Evolutionary conservation across 2,888 invertebrate genomes (phyloP), one percentile per base, ranked within the genome.

Genomic region (Invenusta paracnida): DNA sequence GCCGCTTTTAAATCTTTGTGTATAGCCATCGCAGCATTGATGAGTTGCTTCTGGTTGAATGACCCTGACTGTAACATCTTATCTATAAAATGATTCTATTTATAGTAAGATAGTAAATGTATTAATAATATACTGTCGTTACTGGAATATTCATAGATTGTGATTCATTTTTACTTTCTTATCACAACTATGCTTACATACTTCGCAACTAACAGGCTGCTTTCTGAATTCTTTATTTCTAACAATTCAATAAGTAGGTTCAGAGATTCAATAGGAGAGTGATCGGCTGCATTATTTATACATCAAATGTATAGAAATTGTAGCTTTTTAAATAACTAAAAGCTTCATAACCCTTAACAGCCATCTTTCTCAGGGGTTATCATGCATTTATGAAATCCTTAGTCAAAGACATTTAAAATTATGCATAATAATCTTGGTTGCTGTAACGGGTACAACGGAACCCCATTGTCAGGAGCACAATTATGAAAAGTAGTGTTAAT

Each of bases 31-130:
- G 73, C 73, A 73, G 73, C 73, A 73, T 73, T 73, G 25, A 73
- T 25, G 73, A 73, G 73, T 73, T 73, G 73, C 73, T 73, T 73
- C 73, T 73, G 73, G 17, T 73, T 73, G 73, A 23, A 73, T 73
- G 73, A 73, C 73, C 2, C 73, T 48, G 48, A 48, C n/a, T n/a
- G n/a, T n/a, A n/a, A n/a, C n/a, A n/a, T n/a, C n/a, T n/a, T n/a
- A n/a, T n/a, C n/a, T n/a, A n/a, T n/a, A n/a, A n/a, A n/a, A n/a
- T n/a, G n/a, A n/a, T n/a, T n/a, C n/a, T n/a, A n/a, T n/a, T n/a
- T n/a, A n/a, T n/a, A n/a, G n/a, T n/a, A n/a, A n/a, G n/a, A n/a
- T n/a, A n/a, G n/a, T n/a, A n/a, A n/a, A n/a, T n/a, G n/a, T n/a
- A n/a, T n/a, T n/a, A n/a, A n/a, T n/a, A n/a, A n/a, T n/a, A n/a